Conservation (phyloP, 2,797 vertebrate species). For the Anniella stebbinsi region DNA sequence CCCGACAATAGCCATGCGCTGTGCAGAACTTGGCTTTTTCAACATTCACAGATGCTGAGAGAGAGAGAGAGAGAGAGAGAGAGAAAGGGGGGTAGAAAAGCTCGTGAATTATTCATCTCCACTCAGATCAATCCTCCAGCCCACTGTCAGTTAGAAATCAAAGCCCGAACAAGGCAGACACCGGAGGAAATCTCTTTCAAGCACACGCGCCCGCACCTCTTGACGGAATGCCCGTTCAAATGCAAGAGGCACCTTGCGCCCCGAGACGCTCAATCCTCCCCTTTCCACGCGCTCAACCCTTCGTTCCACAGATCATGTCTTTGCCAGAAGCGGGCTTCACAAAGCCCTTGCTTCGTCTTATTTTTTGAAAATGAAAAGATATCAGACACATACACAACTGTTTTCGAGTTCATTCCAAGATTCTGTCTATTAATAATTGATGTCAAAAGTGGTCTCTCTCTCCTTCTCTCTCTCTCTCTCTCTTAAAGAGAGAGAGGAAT, state of each 20-base stretch:
- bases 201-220: background rate
- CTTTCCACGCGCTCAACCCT: background rate
- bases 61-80: background rate
- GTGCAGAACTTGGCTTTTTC: constrained; percentile 42
- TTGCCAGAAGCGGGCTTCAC: constrained; percentile 18
- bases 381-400: accelerated
- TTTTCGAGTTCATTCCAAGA: constrained; percentile 39
- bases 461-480: constrained; percentile 27
- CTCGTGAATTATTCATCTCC: constrained; percentile 74
- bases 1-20: constrained; percentile 34
- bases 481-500: constrained; percentile 10
- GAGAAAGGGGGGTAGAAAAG: background rate
- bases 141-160: constrained; percentile 73
- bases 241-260: accelerated
- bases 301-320: background rate
- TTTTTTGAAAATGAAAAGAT: background rate
- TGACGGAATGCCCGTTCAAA: background rate
- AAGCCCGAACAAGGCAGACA: constrained; percentile 62
- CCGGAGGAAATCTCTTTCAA: constrained; percentile 30
- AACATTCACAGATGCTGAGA: constrained; percentile 64
- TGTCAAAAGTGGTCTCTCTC: constrained; percentile 25
- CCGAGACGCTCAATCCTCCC: background rate
- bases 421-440: constrained; percentile 57
- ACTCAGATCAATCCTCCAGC: constrained; percentile 72
- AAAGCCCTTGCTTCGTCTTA: background rate